Evolutionary conservation across 2,113 vertebrate genomes (phyloP), one percentile per base, ranked within the genome.

Genomic region (Rattus norvegicus): DNA sequence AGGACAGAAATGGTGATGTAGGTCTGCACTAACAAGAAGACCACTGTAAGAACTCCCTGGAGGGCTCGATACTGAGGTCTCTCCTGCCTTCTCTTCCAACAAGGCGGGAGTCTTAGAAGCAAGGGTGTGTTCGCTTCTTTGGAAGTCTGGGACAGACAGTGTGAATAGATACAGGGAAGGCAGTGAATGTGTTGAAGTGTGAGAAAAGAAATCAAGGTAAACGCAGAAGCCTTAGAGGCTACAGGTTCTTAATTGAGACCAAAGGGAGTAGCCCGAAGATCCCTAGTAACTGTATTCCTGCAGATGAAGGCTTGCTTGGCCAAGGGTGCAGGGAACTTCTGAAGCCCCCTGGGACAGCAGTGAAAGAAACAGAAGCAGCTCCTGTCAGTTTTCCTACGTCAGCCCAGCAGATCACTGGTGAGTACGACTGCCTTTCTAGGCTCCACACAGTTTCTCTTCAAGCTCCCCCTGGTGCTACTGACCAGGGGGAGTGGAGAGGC

Each of bases 101-200:
- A 89, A 81, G 54, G 49, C 26, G 28, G 84, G 13, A 43, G 30
- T 79, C 56, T 8, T 49, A 19, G 56, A 65, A 61, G 22, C n/a
- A 43, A 81, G 85, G n/a, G 33, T 16, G 10, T 7, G 69, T 36
- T 4, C 0, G 6, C 7, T 30, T n/a, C 1, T 65, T 56, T 56
- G 11, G 59, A 92, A 43, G 81, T 16, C 7, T 49, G 79, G 17
- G 16, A 49, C 10, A 36, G 11, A 76, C 36, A 11, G 2, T 2
- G 7, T 16, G 63, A 59, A 0, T 4, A 24, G 30, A 4, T 47
- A 3, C 1, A 0, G 75, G 36, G 54, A 14, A 22, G 13, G 69
- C 13, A 63, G n/a, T 52, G 30, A 33, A 69, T 52, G 6, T 26
- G 26, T 17, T 81, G 36, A 12, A 26, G 20, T 22, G 26, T 36